A percentile compares a stretch with the other conserved stretches of the same genome.
Conservation (phyloP, 2,113 vertebrate genomes). For the Beaufortia kweichowensis region DNA sequence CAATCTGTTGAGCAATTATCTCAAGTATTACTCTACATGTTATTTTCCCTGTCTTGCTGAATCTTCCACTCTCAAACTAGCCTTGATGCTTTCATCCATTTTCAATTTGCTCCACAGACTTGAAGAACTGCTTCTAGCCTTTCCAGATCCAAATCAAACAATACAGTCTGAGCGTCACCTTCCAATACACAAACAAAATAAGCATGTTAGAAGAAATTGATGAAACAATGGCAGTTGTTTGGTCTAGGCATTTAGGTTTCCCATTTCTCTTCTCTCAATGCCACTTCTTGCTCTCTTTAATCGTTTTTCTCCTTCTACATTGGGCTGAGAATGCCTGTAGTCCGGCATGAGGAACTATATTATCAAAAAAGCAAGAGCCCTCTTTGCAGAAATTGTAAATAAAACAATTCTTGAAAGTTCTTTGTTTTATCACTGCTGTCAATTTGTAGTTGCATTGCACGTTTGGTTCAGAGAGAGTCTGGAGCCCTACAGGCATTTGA, state of each 20-base stretch:
- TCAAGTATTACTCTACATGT: conserved; percentile 47
- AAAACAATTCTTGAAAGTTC: conserved; percentile 29
- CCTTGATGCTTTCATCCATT: conserved; percentile 49
- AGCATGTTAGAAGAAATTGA: conserved; percentile 37
- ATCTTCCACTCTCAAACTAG: conserved; percentile 51
- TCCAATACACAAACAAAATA: conserved; percentile 14
- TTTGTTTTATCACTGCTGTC: conserved; percentile 21
- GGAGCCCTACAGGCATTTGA: conserved; percentile 12
- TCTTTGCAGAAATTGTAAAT: conserved; percentile 63
- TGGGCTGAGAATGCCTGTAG: conserved; percentile 43
- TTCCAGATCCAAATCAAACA: background rate
- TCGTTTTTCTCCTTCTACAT: conserved; percentile 29
- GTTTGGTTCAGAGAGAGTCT: conserved; percentile 25
- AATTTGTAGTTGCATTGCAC: conserved; percentile 25
- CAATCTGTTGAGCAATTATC: conserved; percentile 54
- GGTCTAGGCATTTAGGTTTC: conserved; percentile 6
- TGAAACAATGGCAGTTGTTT: conserved; percentile 36
- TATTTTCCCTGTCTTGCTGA: conserved; percentile 40
- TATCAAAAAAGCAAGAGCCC: conserved; percentile 50
- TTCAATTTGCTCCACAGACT: conserved; percentile 49
- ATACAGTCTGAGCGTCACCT: background rate
- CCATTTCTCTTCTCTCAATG: conserved; percentile 9
- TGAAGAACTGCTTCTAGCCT: conserved; percentile 15
- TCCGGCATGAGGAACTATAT: conserved; percentile 40
- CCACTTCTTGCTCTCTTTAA: conserved; percentile 36